Evolutionary conservation across 1,140 invertebrate species (phyloP).

Genomic region (Lepidurus packardi): DNA sequence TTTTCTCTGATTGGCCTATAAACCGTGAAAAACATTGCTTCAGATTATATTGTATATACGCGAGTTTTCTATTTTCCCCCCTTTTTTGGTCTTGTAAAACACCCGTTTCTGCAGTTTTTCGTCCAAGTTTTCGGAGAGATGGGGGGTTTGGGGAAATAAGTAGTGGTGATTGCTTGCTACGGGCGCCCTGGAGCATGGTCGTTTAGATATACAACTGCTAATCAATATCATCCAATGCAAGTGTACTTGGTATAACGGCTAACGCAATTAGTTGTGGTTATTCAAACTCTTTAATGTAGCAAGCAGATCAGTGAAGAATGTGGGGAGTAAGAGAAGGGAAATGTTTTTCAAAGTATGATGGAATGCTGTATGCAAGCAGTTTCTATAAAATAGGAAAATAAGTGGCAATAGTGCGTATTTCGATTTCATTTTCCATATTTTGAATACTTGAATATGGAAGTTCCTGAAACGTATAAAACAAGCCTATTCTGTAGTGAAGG

Average conservation of each 20-base stretch:
- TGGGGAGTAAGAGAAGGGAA: not conserved
- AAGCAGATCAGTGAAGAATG: constrained; percentile 4
- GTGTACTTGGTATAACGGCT: constrained; percentile 13
- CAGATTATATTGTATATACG: constrained; percentile 22
- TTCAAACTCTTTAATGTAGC: not conserved
- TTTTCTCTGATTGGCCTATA: not conserved
- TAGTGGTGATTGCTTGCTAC: not conserved
- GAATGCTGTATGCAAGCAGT: constrained; percentile 17
- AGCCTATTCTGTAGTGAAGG: not conserved
- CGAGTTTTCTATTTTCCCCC: not conserved
- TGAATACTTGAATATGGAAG: not conserved
- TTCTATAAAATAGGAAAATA: constrained; percentile 20
- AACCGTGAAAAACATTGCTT: constrained; percentile 13
- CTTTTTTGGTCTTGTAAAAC: constrained; percentile 7
- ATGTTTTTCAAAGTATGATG: not conserved
- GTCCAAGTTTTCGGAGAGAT: not conserved
- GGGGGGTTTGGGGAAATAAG: not conserved
- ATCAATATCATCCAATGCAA: not conserved
- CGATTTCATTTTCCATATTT: not conserved
- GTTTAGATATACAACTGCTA: not conserved
- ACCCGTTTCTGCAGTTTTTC: not conserved
- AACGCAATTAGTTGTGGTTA: not conserved
- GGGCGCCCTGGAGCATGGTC: not conserved
- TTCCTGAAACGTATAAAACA: not conserved
- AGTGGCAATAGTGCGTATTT: not conserved